Evolutionary conservation across 2,113 vertebrate species (phyloP), one percentile per base, ranked within the genome.

Genomic region (Verasper variegatus): DNA sequence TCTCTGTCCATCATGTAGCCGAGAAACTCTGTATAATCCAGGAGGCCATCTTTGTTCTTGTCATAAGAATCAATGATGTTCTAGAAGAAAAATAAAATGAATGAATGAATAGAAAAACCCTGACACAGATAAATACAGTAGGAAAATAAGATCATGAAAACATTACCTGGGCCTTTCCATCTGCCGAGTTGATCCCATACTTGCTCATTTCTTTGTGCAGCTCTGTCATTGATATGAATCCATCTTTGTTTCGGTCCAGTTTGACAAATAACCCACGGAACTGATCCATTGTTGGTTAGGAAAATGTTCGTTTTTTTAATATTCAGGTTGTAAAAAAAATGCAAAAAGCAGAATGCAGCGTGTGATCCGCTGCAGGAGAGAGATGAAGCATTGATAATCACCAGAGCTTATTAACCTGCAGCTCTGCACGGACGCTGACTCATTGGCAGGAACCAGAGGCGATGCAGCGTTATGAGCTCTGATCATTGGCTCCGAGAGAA

Each of bases 11-110:
- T 92, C 90, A 95, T 92, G 76, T 95, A 95, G 61, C 75, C 56
- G 51, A 94, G 88, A 57, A 95, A 95, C 80, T 95, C 94, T 18
- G 86, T 56, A 78, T 95, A 94, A 89, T 93, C 91, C 83, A 95
- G 66, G 40, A 82, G 82, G 51, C 93, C 91, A 68, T 95, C 91
- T 60, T 91, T 82, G 81, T 94, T 54, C 73, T 65, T 86, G 76
- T 95, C 93, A 83, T 92, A 94, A 35, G 79, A 89, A 6, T 86
- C 68, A 59, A 94, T 11, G 24, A 94, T 87, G 72, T 54, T 87
- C 94, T 95, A 56, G 17, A 5, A 18, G 57, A 7, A 21, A 17
- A n/a, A n/a, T n/a, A n/a, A 8, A n/a, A 47, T 64, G 0, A 11
- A 51, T 60, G 0, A 11, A 58, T 65, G 0, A n/a, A 52, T n/a